Evolutionary conservation across 2,113 vertebrate species (phyloP).

Genomic region (Percina caprodes): DNA sequence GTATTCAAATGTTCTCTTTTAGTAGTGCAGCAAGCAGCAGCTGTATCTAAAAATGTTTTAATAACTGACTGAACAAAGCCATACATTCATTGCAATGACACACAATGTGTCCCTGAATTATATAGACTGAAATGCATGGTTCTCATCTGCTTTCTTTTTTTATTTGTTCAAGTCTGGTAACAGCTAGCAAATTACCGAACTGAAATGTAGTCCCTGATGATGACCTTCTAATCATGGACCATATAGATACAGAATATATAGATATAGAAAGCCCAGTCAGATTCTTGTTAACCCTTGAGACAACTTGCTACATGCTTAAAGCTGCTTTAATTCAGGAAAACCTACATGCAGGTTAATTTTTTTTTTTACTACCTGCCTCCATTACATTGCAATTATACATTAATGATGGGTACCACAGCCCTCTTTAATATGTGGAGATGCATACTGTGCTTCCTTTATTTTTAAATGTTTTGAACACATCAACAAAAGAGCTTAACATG

Average conservation of each 20-base stretch:
- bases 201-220: neutral
- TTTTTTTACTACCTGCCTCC: neutral
- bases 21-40: neutral
- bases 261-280: neutral
- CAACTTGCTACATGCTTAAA: neutral
- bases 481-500: neutral
- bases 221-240: constrained; percentile 10
- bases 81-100: neutral
- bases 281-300: neutral
- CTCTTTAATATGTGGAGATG: too few species aligned
- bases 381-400: neutral
- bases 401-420: neutral
- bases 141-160: neutral
- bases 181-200: neutral
- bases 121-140: neutral
- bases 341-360: neutral
- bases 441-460: too few species aligned
- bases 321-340: neutral
- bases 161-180: constrained; percentile 8
- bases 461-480: neutral
- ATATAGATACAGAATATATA: neutral
- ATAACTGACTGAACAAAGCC: neutral
- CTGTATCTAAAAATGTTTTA: neutral
- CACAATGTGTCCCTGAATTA: neutral
- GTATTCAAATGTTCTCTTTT: neutral